Conservation (phyloP, 2,113 vertebrate species). For the Scytalopus superciliaris region DNA sequence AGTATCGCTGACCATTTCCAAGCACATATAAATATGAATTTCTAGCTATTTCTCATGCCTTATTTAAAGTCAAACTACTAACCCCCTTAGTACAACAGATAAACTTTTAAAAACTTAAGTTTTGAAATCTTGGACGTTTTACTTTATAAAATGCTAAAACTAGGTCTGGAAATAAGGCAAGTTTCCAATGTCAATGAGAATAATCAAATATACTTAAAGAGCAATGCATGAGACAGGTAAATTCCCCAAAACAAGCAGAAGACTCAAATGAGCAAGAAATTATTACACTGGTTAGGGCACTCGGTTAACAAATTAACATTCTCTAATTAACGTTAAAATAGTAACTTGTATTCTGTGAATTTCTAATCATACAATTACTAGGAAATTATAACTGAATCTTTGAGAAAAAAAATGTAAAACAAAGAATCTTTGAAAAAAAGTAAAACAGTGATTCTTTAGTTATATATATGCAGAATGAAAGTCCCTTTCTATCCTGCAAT, state of each 20-base stretch:
- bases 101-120: background rate
- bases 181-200: background rate
- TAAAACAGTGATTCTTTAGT: background rate
- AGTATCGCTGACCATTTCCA: background rate
- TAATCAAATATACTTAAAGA: background rate
- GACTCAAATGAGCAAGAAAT: background rate
- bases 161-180: background rate
- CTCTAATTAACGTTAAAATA: background rate
- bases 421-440: background rate
- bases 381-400: background rate
- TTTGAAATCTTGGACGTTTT: background rate
- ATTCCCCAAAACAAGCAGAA: background rate
- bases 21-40: background rate
- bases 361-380: background rate
- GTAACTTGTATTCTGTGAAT: background rate
- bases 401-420: background rate
- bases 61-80: background rate
- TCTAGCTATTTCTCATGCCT: background rate
- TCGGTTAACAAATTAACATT: background rate
- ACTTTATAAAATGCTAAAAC: background rate
- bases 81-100: background rate
- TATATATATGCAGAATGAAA: background rate
- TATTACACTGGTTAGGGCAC: background rate
- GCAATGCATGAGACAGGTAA: rapidly evolving
- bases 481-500: background rate